These are phyloP conservation scores for Sarcoramphus papa DNA, from an alignment of 2,797 vertebrate species.

Conservation along the genomic window DNA sequence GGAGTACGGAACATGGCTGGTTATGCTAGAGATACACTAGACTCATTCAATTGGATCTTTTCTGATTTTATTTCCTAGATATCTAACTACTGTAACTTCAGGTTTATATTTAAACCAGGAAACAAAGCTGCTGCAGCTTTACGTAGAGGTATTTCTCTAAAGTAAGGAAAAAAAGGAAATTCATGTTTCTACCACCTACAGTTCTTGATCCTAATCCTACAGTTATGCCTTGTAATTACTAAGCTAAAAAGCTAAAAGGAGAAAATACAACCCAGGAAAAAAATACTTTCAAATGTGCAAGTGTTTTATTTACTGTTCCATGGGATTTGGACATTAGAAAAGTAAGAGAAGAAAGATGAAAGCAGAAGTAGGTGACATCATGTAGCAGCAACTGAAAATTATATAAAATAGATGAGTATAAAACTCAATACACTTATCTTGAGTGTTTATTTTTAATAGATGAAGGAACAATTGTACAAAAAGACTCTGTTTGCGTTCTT, in stretches of 20 bases:
- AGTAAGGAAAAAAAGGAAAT: not conserved
- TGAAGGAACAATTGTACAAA: not conserved
- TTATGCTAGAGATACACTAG: not conserved
- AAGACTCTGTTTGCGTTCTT: not conserved
- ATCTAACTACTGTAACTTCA: not conserved
- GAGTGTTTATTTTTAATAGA: not conserved
- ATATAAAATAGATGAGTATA: not conserved
- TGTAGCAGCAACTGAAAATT: not conserved
- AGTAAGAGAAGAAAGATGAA: not conserved
- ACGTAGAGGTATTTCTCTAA: not conserved
- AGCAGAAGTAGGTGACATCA: not conserved
- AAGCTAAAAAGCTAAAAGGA: not conserved
- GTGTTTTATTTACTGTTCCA: not conserved
- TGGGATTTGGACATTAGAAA: not conserved
- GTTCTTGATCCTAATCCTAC: not conserved
- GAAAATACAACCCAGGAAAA: not conserved
- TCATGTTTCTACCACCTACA: not conserved
- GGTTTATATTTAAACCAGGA: not conserved
- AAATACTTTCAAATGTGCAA: not conserved
- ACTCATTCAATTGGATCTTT: not conserved
- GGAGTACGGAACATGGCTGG: not conserved
- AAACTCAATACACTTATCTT: not conserved
- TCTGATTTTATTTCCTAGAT: not conserved
- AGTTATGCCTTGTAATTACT: not conserved
- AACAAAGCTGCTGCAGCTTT: not conserved